Conservation (phyloP, 1,140 invertebrate species). For the Heliconius hermathena region DNA sequence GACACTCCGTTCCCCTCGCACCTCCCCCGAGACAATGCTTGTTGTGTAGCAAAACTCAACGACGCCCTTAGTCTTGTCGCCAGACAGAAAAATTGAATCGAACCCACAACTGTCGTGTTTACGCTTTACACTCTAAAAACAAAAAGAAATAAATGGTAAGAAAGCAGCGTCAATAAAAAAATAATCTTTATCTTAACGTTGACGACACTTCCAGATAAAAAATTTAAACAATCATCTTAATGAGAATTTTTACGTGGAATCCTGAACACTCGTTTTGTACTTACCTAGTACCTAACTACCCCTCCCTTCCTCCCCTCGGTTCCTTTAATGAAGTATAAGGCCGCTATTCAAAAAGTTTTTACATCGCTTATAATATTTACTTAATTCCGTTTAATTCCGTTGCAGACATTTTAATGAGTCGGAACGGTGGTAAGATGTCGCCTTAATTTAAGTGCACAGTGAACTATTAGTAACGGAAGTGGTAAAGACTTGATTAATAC, state of each 20-base stretch:
- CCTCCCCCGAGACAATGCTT: background rate
- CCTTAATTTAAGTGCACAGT: slow-evolving; percentile 25
- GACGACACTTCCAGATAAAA: too few species aligned
- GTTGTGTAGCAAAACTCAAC: background rate
- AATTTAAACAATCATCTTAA: background rate
- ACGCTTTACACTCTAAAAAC: too few species aligned
- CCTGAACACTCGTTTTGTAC: background rate
- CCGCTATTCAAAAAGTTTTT: slow-evolving; percentile 23
- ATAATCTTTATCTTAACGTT: too few species aligned
- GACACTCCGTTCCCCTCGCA: too few species aligned
- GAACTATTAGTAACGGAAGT: slow-evolving; percentile 9
- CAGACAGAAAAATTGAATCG: too few species aligned
- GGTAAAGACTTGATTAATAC: background rate
- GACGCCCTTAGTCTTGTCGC: background rate
- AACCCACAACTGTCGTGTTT: too few species aligned
- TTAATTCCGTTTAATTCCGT: slow-evolving; percentile 34
- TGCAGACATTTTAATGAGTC: slow-evolving; percentile 35
- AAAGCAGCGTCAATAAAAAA: too few species aligned
- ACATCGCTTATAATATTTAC: slow-evolving; percentile 21
- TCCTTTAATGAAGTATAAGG: slow-evolving; percentile 23
- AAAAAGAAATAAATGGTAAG: too few species aligned
- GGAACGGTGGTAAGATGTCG: slow-evolving; percentile 30
- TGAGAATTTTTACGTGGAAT: background rate
- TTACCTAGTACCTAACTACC: background rate
- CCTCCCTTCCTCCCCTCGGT: background rate